Conservation (phyloP, 2,888 invertebrate species). For the Drosophila nr. medialis region DNA sequence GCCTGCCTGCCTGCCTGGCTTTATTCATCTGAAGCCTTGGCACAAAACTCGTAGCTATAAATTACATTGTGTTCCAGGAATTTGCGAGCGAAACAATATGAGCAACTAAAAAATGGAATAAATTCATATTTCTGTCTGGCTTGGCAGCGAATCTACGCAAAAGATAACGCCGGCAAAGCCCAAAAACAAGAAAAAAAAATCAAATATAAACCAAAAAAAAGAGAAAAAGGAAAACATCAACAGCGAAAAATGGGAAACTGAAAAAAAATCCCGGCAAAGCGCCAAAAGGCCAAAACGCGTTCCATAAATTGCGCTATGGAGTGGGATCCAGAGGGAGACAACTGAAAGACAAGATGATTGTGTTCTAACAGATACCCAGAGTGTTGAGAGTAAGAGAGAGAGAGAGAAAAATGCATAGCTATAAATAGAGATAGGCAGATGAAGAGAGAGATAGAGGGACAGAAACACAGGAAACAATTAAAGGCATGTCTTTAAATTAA, state of each 20-base stretch:
- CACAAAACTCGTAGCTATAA: conserved; percentile 66
- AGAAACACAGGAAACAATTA: neutral
- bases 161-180: conserved; percentile 58
- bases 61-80: conserved; percentile 71
- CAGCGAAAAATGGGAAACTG: conserved; percentile 1
- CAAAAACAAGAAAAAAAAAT: conserved; percentile 11
- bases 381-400: conserved; percentile 21
- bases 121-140: conserved; percentile 63
- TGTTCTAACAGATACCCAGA: conserved; percentile 23
- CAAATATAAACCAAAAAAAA: neutral
- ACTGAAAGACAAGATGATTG: conserved; percentile 47
- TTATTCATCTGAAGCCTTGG: conserved; percentile 46
- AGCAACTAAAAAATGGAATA: conserved; percentile 45
- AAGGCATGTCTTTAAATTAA: neutral
- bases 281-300: conserved; percentile 72
- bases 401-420: neutral
- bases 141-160: conserved; percentile 52
- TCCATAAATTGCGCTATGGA: conserved; percentile 67
- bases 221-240: conserved; percentile 24
- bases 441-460: neutral
- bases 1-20: neutral
- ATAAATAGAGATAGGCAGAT: conserved; percentile 1
- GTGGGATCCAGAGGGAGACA: conserved; percentile 46
- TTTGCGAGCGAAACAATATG: conserved; percentile 39
- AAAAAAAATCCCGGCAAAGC: conserved; percentile 26